Evolutionary conservation across 1,140 invertebrate genomes (phyloP), one percentile per base, ranked within the genome.

Genomic region (Formica exsecta): DNA sequence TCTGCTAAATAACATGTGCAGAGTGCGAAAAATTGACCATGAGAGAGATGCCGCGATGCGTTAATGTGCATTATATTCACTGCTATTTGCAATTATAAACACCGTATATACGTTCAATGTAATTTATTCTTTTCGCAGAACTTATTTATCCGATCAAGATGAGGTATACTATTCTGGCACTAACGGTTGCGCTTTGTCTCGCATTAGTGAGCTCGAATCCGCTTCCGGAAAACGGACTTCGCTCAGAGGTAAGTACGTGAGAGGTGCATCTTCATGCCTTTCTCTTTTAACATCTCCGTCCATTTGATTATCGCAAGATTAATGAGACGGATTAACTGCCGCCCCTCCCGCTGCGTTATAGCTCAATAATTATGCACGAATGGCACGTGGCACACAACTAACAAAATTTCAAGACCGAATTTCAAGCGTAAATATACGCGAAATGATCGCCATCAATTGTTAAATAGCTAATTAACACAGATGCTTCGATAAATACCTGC

Each of bases 201-300:
- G 89, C 92, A 36, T 80, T 93, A 77, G 93, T 92, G 76, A 91
- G 85, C 74, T 92, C 94, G 48, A 41, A 92, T 88, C 94, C 94
- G 65, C 74, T 94, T 89, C 87, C 93, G 64, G 91, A 93, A 62
- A 85, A 88, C 59, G 88, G 92, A 44, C 90, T 95, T 59, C 89
- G 89, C 32, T 95, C 94, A 75, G 91, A 93, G 93, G 94, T 93
- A 90, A 93, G 93, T 90, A 77, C 44, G 32, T 57, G 54, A 71
- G 66, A 65, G 13, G 57, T 13, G 29, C 79, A 59, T 36, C 51
- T 54, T 51, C 44, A 59, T 59, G 66, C 65, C 79, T 83, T 83
- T 83, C 79, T 83, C 79, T 74, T 83, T 83, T 73, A 83, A 83
- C 68, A 36, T 61, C 68, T n/a, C 19, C 38, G 32, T 38, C 64